These are phyloP conservation scores for Lemur catta DNA, from an alignment of 2,797 vertebrate species.

Conservation along the genomic window DNA sequence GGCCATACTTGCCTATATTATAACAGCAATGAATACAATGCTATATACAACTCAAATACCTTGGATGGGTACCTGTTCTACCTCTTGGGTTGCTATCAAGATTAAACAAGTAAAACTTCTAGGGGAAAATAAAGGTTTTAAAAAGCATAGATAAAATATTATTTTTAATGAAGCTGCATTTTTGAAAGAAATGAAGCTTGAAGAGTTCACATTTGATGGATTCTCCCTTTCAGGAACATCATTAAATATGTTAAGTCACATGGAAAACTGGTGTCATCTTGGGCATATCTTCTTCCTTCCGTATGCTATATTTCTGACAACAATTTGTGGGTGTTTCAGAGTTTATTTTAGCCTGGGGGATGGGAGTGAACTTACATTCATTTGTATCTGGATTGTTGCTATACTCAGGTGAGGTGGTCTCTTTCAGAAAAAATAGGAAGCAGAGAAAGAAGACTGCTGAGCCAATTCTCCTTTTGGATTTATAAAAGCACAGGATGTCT, in stretches of 20 bases:
- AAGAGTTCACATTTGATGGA: not conserved
- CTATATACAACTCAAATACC: not conserved
- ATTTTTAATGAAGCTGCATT: not conserved
- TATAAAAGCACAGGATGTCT: not conserved
- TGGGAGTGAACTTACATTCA: not conserved
- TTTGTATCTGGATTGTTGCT: conserved; percentile 63
- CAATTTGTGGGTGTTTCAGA: conserved; percentile 1
- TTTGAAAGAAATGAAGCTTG: not conserved
- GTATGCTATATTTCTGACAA: not conserved
- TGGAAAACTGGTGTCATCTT: not conserved
- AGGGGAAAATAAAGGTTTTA: not conserved
- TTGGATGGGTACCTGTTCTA: not conserved
- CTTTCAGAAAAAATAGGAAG: conserved; percentile 29
- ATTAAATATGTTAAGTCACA: not conserved
- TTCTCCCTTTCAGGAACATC: not conserved
- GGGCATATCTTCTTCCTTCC: not conserved
- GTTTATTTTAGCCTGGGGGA: conserved; percentile 34
- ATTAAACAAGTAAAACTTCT: not conserved
- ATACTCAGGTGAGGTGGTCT: not conserved
- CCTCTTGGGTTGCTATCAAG: not conserved
- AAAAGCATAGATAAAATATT: not conserved
- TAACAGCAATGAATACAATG: not conserved
- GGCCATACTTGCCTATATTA: not conserved
- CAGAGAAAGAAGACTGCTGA: not conserved
- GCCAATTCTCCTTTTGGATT: not conserved